These are phyloP conservation scores for Oryzias woworae DNA, from an alignment of 2,113 vertebrate genomes.

Conservation along the genomic window DNA sequence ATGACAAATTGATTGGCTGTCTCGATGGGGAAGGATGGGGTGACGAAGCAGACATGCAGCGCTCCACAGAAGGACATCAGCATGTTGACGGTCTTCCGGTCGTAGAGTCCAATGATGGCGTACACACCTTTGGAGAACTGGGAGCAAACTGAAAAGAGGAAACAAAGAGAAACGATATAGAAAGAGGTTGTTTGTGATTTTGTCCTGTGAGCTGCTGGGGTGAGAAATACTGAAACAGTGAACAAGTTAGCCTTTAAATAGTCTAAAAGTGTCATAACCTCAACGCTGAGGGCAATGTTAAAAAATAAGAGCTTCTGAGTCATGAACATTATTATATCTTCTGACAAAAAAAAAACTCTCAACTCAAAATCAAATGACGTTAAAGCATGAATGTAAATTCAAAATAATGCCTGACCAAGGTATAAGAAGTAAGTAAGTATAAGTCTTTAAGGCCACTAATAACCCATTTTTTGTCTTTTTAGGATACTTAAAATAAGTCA, in stretches of 20 bases:
- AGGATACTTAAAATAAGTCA: no score
- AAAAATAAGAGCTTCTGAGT: no score
- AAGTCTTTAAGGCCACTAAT: no score
- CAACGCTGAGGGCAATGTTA: no score
- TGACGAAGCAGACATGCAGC: slow-evolving; percentile 98
- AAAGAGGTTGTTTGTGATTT: neutral
- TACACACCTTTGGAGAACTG: slow-evolving; percentile 99
- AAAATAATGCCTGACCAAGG: no score
- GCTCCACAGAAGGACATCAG: slow-evolving; percentile 98
- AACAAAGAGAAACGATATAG: neutral
- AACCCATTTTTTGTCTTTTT: no score
- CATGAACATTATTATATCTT: no score
- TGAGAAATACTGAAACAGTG: neutral
- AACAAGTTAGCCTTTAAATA: neutral
- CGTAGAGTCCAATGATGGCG: slow-evolving; percentile 98
- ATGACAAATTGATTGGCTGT: slow-evolving; percentile 98
- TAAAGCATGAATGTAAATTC: no score
- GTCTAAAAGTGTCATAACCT: no score
- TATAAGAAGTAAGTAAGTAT: no score
- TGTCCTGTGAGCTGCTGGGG: neutral
- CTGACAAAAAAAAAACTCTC: no score
- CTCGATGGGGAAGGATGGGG: slow-evolving; percentile 94
- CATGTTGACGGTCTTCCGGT: slow-evolving; percentile 97
- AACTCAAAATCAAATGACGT: no score
- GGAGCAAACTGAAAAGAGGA: slow-evolving; percentile 86